Evolutionary conservation across 2,113 vertebrate species (phyloP), one percentile per base, ranked within the genome.

Genomic region (Psammodynastes pulverulentus): DNA sequence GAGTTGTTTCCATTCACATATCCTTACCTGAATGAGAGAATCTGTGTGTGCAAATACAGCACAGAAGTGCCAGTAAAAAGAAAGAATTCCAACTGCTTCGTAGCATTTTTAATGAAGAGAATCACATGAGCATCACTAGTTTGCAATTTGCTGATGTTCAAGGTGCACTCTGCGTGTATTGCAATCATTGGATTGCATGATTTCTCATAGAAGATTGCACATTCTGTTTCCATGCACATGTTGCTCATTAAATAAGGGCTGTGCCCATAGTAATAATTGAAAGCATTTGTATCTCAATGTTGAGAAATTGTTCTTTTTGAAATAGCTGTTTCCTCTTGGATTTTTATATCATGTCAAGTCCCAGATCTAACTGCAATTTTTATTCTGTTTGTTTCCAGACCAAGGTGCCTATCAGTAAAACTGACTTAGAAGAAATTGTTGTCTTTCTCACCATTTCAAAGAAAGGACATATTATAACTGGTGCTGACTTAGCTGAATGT

Each of bases 341-440:
- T 56, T 52, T 62, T 39, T 43, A 21, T 79, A 43, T n/a, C 24
- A 52, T 4, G 43, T 51, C 56, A 29, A 84, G 5, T 51, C 79
- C 85, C 17, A 46, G 21, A 58, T 46, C 46, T 62, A n/a, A 34
- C 6, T 48, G 39, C 34, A 34, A 15, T 56, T 51, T 86, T 62
- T 46, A 43, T 90, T 86, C 23, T 56, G 3, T n/a, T 58, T 49
- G 23, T 39, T 89, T 93, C 48, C 91, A 97, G 97, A 49, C 93
- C 0, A n/a, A 92, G 3, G 91, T 95, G 39, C 96, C 96, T 86
- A 91, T 97, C 91, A 95, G 49, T 86, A 72, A 24, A 56, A 89
- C 45, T 53, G 96, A 97, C 26, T 1, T 97, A 52, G 97, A 97
- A 86, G 96, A 97, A 1, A 3, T 96, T 2, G 67, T 97, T 26